Evolutionary conservation across 1,140 invertebrate species (phyloP), one percentile per base, ranked within the genome.

Genomic region (Procambarus clarkii): DNA sequence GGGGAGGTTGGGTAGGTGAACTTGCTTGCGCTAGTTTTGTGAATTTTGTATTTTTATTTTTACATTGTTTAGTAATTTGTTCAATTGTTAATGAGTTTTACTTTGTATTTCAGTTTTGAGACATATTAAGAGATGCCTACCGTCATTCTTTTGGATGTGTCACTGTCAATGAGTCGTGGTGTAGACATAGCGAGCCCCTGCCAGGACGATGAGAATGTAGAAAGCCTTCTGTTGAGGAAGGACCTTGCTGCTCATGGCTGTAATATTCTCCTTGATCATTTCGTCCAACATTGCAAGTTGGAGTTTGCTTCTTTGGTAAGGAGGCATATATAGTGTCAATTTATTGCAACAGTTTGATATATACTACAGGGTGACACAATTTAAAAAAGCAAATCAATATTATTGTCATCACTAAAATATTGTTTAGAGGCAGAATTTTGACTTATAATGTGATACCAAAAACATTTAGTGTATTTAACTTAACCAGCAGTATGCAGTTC

Each of bases 221-320:
- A 95, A 87, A 96, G 96, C 92, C 95, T 96, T 78, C 96, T 96
- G 0, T 95, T 96, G 81, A 96, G 96, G 93, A 96, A 97, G 92
- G 88, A 90, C 54, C 95, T 99, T 88, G 98, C 98, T 11, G 94
- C 97, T 64, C 96, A 97, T 88, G 98, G 98, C 76, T 97, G 99
- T 87, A 97, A 97, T 94, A 95, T 96, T 74, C 95, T 99, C 91
- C 95, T 99, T 58, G 97, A 99, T 95, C 97, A 98, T 94, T 95
- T 99, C 84, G 95, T 96, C 93, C 93, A 95, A 2, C 96, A 98
- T 94, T 97, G 96, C 15, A 98, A 97, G 95, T 94, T 99, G 81
- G 98, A 99, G 95, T 98, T 98, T 95, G 97, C 98, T 13, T 96
- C 98, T n/a, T 94, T 99, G 94, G 97, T 99, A 95, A 95, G 94